Evolutionary conservation across 2,797 vertebrate species (phyloP), one percentile per base, ranked within the genome.

Genomic region (Etheostoma perlongum): DNA sequence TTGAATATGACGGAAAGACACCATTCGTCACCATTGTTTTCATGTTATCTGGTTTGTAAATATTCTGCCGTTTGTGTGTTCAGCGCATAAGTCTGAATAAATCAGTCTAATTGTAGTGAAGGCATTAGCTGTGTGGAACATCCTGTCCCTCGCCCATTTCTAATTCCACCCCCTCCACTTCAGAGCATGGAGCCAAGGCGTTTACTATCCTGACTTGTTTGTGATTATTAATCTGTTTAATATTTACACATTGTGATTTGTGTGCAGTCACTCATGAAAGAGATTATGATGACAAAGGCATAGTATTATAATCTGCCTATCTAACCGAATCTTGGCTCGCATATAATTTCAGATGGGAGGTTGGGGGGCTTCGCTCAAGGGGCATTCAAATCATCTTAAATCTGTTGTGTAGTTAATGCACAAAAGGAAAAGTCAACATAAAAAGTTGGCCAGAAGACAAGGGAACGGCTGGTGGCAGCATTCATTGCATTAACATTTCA

Each of bases 171-270:
- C 74, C 80, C 74, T 79, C 72, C 82, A 86, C 77, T 86, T 80
- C 63, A 53, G 82, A 81, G 81, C 84, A 82, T 76, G 73, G 76
- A 87, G 83, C 87, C 89, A 91, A 91, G 88, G 81, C 86, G 86
- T 89, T 90, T 87, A 88, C 88, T 78, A 89, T 80, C 75, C 82
- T 71, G 83, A 86, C 87, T 93, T 95, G 91, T 93, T 93, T 94
- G 92, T 94, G 87, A 95, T 93, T 94, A 94, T 94, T 93, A 94
- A 93, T 94, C 90, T 94, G 91, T 94, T 95, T 94, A 94, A 94
- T 95, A 95, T 95, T 95, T 95, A 93, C 92, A 94, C 91, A 88
- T 83, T 89, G 87, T 91, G 91, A 92, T 94, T 91, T 92, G 91
- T 94, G 93, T 92, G 89, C 91, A 94, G 89, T 92, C 92, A 89